These are phyloP conservation scores for Epirrita christyi DNA, from an alignment of 2,888 invertebrate genomes.

Conservation along the genomic window DNA sequence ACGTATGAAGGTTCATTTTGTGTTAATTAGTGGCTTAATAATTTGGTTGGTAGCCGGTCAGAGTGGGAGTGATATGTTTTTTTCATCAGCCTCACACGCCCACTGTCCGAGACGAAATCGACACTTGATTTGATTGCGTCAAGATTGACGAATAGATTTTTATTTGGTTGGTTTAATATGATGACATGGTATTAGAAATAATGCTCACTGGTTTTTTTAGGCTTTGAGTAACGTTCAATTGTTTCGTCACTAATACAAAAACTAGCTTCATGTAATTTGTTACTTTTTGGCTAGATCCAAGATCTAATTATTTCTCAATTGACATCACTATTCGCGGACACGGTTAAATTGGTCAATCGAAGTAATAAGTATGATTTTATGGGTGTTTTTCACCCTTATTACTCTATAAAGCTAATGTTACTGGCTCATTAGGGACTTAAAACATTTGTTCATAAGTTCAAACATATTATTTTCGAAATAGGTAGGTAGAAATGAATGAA, in stretches of 20 bases:
- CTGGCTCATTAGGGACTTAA: too few species aligned
- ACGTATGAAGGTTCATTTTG: constrained; percentile 55
- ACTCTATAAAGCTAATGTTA: too few species aligned
- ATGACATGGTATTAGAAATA: constrained; percentile 33
- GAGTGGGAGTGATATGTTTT: constrained; percentile 83
- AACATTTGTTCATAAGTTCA: too few species aligned
- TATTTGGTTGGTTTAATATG: constrained; percentile 38
- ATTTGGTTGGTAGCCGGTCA: constrained; percentile 65
- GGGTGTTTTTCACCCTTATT: too few species aligned
- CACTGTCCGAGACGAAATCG: constrained; percentile 69
- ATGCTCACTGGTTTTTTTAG: constrained; percentile 10
- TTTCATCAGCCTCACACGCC: constrained; percentile 76
- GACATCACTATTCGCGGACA: neutral
- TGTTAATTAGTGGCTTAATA: constrained; percentile 42
- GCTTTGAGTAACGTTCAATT: neutral
- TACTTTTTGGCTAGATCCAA: neutral
- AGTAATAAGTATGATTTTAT: too few species aligned
- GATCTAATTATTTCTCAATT: neutral
- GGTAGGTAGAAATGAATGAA: too few species aligned
- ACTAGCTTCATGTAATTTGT: neutral
- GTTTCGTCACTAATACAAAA: constrained; percentile 11
- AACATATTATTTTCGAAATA: too few species aligned
- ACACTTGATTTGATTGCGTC: constrained; percentile 61
- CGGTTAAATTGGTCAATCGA: too few species aligned
- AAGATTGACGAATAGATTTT: constrained; percentile 64